These are phyloP conservation scores for Aplocera efformata DNA, from an alignment of 2,888 invertebrate species.

Conservation along the genomic window DNA sequence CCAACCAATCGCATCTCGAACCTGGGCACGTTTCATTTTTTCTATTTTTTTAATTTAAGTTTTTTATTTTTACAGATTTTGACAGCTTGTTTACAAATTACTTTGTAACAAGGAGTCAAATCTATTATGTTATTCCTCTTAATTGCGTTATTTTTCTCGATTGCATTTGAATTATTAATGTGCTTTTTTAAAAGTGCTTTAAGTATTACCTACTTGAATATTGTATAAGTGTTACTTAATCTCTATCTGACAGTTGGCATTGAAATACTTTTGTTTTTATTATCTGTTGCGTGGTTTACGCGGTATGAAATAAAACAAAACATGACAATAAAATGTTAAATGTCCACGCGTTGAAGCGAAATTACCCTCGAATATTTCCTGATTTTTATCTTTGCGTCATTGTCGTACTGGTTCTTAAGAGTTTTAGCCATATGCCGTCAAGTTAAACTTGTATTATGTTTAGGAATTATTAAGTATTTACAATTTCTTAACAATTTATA, in stretches of 20 bases:
- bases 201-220: constrained; percentile 29
- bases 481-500: too few species aligned
- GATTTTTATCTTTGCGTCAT: constrained; percentile 58
- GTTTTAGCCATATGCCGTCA: constrained; percentile 27
- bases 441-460: constrained; percentile 15
- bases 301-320: constrained; percentile 40
- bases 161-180: constrained; percentile 27
- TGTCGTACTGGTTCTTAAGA: constrained; percentile 53
- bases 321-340: constrained; percentile 53
- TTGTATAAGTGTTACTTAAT: constrained; percentile 30
- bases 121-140: constrained; percentile 10
- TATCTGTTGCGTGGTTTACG: constrained; percentile 21
- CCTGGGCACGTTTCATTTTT: constrained; percentile 92
- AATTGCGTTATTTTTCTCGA: constrained; percentile 23
- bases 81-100: constrained; percentile 33
- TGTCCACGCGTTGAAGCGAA: constrained; percentile 46
- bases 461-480: constrained; percentile 32
- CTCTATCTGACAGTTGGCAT: constrained; percentile 27
- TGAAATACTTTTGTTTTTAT: constrained; percentile 33
- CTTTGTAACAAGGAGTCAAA: constrained; percentile 26
- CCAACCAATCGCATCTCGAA: constrained; percentile 90
- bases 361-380: constrained; percentile 49
- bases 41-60: constrained; percentile 73
- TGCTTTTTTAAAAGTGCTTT: constrained; percentile 51
- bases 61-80: constrained; percentile 33